A percentile compares a stretch with the other conserved stretches of the same genome.
phyloP scores from a whole-genome alignment of 2,888 invertebrate genomes.

The Eupithecia dodoneata region DNA sequence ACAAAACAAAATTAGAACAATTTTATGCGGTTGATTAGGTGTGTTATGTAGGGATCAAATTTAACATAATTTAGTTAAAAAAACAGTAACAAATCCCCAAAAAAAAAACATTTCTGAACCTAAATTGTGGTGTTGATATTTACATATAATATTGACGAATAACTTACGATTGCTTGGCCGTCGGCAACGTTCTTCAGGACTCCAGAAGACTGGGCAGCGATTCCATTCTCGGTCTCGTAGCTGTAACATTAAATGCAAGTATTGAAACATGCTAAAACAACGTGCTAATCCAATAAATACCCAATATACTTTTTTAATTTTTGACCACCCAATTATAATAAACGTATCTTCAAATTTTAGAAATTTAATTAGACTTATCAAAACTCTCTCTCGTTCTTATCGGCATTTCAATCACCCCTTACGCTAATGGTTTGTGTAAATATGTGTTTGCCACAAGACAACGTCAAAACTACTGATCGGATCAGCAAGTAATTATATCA shows the following conservation, averaged over 20 bases:
- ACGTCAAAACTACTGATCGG: background rate
- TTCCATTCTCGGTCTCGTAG: slow-evolving; percentile 40
- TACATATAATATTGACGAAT: background rate
- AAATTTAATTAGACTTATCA: background rate
- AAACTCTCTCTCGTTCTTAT: background rate
- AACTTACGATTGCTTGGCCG: slow-evolving; percentile 35
- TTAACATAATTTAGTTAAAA: no score
- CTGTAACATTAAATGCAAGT: slow-evolving; percentile 27
- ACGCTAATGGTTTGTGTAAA: background rate
- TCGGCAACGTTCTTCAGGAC: slow-evolving; percentile 34
- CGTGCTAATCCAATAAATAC: background rate
- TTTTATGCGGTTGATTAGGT: background rate
- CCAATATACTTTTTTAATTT: background rate
- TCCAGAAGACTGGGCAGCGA: slow-evolving; percentile 39
- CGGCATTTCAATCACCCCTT: background rate
- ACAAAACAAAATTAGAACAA: background rate
- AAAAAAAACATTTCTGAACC: no score
- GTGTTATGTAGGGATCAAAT: background rate
- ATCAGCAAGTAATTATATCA: no score
- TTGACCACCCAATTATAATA: no score
- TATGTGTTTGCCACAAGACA: background rate
- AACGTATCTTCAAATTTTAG: no score
- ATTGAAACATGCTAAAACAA: background rate
- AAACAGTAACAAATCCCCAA: no score
- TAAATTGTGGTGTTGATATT: background rate